Conservation (phyloP, 2,888 invertebrate species). For the Metallyticus violacea region DNA sequence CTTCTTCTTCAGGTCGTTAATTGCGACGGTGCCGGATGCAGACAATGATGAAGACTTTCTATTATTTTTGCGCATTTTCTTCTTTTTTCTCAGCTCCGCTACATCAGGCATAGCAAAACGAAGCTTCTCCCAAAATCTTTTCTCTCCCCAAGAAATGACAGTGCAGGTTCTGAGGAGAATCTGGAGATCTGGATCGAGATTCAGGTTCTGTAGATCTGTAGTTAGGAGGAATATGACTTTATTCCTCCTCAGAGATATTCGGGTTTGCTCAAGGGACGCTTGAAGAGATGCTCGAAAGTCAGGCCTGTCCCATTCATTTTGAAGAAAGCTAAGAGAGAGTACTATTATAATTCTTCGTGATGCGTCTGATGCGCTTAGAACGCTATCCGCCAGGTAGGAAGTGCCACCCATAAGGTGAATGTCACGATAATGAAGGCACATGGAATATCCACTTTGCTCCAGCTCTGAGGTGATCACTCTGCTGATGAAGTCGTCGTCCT, state of each 20-base stretch:
- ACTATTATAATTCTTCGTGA: conserved; percentile 75
- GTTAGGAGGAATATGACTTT: conserved; percentile 57
- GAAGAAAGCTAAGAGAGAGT: conserved; percentile 75
- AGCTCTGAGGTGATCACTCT: conserved; percentile 67
- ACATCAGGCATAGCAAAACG: conserved; percentile 75
- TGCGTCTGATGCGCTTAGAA: conserved; percentile 61
- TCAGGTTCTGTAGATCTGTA: conserved; percentile 65
- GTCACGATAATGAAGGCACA: conserved; percentile 55
- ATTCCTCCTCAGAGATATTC: conserved; percentile 55
- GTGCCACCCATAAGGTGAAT: conserved; percentile 40
- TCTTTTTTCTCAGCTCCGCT: conserved; percentile 43
- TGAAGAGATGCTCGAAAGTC: conserved; percentile 80
- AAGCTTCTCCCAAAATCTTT: conserved; percentile 82
- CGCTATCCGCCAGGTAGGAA: conserved; percentile 52
- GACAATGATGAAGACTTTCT: conserved; percentile 15
- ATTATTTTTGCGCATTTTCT: conserved; percentile 1
- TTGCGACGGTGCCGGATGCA: not conserved
- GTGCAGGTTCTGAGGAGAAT: conserved; percentile 68
- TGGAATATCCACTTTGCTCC: conserved; percentile 65
- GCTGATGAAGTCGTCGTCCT: conserved; percentile 71
- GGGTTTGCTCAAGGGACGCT: conserved; percentile 60
- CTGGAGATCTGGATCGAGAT: conserved; percentile 74
- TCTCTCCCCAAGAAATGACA: conserved; percentile 71
- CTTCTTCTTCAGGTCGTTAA: conserved; percentile 27
- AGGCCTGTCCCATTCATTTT: conserved; percentile 78